A percentile compares a stretch with the other conserved stretches of the same genome.
Evolutionary conservation across 2,113 vertebrate genomes (phyloP).

Genomic region (Daboia siamensis): DNA sequence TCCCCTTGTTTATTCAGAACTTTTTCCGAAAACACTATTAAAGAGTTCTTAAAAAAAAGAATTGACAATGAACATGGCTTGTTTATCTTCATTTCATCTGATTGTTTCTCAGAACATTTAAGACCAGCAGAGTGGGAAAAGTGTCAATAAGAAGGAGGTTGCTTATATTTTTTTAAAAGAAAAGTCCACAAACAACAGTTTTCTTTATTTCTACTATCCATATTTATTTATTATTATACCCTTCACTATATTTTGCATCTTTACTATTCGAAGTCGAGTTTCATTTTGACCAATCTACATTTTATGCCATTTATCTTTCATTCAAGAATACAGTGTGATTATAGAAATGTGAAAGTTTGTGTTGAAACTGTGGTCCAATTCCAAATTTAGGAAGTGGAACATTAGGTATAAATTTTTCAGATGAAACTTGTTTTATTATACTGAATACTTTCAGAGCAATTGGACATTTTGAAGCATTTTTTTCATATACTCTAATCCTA

Average conservation of each 20-base stretch:
- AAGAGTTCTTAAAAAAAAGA: background rate
- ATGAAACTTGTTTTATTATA: background rate
- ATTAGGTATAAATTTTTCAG: background rate
- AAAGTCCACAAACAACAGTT: background rate
- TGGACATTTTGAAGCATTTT: background rate
- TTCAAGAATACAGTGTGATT: background rate
- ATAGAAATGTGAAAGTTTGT: background rate
- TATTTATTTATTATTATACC: slow-evolving; percentile 9
- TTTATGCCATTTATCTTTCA: background rate
- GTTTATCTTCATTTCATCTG: background rate
- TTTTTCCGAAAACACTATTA: slow-evolving; percentile 9
- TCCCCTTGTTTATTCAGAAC: background rate
- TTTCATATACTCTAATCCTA: background rate
- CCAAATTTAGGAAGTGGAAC: background rate
- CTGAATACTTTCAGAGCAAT: background rate
- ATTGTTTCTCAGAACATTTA: slow-evolving; percentile 9
- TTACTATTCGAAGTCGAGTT: background rate
- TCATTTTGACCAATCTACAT: background rate
- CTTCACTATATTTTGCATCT: background rate
- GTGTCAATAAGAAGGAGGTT: background rate
- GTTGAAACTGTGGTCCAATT: background rate
- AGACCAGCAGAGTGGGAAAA: background rate
- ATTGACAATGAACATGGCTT: background rate
- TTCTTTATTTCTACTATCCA: background rate
- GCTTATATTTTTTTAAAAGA: background rate